phyloP scores from a whole-genome alignment of 1,140 invertebrate genomes.

The Heterodera carotae region DNA sequence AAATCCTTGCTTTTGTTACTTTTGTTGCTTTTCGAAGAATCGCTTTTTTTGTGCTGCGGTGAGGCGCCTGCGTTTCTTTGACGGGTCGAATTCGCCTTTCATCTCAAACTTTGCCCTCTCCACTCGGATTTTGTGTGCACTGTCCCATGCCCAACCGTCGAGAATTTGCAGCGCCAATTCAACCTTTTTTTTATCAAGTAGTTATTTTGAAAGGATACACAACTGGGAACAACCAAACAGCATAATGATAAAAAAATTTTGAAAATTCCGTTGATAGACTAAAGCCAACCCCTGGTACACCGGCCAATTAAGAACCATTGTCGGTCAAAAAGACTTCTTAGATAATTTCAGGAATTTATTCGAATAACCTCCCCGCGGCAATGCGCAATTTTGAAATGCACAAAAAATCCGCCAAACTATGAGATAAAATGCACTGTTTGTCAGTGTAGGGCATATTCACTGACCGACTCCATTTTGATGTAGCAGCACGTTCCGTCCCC shows the following conservation, averaged over 20 bases:
- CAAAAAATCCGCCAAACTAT: too few species aligned
- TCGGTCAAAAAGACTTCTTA: too few species aligned
- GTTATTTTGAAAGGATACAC: background rate
- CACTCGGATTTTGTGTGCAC: conserved; percentile 77
- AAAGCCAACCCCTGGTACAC: too few species aligned
- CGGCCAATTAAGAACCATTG: too few species aligned
- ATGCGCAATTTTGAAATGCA: background rate
- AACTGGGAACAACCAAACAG: too few species aligned
- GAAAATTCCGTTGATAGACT: too few species aligned
- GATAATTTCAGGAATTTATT: too few species aligned
- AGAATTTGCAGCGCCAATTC: conserved; percentile 86
- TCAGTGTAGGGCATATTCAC: too few species aligned
- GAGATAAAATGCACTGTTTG: too few species aligned
- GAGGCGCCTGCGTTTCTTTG: conserved; percentile 82
- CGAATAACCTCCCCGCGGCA: too few species aligned
- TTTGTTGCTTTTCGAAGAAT: conserved; percentile 88
- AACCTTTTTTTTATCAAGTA: conserved; percentile 66
- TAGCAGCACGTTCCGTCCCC: conserved; percentile 96
- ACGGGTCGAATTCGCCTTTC: conserved; percentile 92
- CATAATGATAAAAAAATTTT: too few species aligned
- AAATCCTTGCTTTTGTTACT: conserved; percentile 68
- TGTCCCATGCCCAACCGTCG: conserved; percentile 78
- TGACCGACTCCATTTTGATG: conserved; percentile 78
- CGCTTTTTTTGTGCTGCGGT: conserved; percentile 78
- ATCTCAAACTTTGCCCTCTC: conserved; percentile 90